These are phyloP conservation scores for Volucella zonaria DNA, from an alignment of 2,888 invertebrate species.

Conservation along the genomic window DNA sequence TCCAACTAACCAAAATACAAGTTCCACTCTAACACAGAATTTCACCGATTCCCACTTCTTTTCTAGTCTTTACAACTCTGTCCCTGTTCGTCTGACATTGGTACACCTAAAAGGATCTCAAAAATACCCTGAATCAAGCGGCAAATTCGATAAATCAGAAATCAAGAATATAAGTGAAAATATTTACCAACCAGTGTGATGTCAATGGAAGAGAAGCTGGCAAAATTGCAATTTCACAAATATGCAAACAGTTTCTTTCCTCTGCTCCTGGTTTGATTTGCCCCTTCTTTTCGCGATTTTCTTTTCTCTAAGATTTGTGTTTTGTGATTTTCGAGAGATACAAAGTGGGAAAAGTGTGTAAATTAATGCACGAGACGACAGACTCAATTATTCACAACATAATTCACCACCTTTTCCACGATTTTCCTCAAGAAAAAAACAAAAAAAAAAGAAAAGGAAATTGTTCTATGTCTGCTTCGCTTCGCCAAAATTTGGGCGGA, in stretches of 20 bases:
- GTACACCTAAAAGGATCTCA: no score
- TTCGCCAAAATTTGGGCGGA: constrained; percentile 11
- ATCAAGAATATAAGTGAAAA: not conserved
- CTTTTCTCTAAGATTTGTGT: not conserved
- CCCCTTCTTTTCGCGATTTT: not conserved
- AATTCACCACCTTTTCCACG: constrained; percentile 58
- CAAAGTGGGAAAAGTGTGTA: constrained; percentile 51
- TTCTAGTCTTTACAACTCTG: no score
- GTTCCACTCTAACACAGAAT: not conserved
- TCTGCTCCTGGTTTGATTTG: not conserved
- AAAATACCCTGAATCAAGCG: no score
- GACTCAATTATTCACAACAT: constrained; percentile 40
- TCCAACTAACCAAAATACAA: not conserved
- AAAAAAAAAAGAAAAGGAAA: no score
- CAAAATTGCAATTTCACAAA: constrained; percentile 19
- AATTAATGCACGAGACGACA: constrained; percentile 31
- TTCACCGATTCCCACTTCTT: no score
- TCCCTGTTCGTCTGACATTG: no score
- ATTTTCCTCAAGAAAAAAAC: not conserved
- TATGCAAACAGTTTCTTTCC: constrained; percentile 2
- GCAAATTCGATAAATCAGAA: not conserved
- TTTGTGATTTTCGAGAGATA: not conserved
- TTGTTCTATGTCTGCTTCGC: not conserved
- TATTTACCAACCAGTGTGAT: constrained; percentile 45
- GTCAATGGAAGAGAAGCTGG: constrained; percentile 36